A percentile compares a stretch with the other conserved stretches of the same genome.
phyloP scores from a whole-genome alignment of 1,140 invertebrate species.

The Radopholus similis region DNA sequence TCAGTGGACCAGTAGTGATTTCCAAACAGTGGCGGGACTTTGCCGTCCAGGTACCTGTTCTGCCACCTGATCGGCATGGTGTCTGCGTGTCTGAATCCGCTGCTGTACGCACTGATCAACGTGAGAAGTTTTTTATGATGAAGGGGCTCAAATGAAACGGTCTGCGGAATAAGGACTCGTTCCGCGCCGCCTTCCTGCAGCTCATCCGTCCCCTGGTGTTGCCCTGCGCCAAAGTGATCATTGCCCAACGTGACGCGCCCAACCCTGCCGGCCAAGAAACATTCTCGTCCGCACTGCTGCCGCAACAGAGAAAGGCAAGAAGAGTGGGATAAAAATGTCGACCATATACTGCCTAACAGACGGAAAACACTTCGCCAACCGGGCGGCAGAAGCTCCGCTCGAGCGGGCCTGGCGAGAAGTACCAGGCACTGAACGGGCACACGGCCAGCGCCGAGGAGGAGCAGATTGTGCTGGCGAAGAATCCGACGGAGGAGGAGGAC shows the following conservation, averaged over 20 bases:
- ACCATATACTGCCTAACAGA: too few species aligned
- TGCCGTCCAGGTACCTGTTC: slow-evolving; percentile 49
- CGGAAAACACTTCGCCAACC: too few species aligned
- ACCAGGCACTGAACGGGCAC: background rate
- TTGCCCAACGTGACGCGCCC: slow-evolving; percentile 12
- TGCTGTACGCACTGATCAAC: slow-evolving; percentile 55
- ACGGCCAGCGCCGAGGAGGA: background rate
- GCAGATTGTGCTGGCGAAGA: background rate
- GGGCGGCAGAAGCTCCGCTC: background rate
- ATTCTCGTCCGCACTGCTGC: slow-evolving; percentile 24
- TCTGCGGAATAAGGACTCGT: slow-evolving; percentile 20
- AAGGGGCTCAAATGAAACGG: slow-evolving; percentile 15
- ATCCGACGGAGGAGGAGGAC: background rate
- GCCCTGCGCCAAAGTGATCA: slow-evolving; percentile 45
- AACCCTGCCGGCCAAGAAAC: slow-evolving; percentile 14
- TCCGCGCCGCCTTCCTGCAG: slow-evolving; percentile 40
- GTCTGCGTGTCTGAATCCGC: slow-evolving; percentile 54
- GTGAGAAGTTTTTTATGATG: slow-evolving; percentile 34
- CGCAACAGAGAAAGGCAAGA: background rate
- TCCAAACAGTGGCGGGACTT: background rate
- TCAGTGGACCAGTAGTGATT: background rate
- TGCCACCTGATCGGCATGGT: slow-evolving; percentile 57
- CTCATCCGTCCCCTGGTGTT: slow-evolving; percentile 45
- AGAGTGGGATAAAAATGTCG: background rate
- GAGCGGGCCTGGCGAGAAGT: background rate